Conservation (phyloP, 1,140 invertebrate species). For the Drosophila melanica region DNA sequence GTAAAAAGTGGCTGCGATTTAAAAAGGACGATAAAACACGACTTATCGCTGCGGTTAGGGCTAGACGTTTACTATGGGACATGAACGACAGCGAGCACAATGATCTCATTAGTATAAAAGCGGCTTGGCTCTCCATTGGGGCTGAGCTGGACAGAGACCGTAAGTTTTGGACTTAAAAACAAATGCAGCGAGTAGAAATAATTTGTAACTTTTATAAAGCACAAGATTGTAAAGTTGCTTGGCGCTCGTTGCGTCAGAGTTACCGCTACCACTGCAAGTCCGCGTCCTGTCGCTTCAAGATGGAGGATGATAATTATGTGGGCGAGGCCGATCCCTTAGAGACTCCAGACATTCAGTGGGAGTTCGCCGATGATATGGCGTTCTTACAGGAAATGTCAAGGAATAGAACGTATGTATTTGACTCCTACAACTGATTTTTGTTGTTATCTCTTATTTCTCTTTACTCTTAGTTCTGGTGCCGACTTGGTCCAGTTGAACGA, state of each 20-base stretch:
- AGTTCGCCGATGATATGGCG: constrained; percentile 35
- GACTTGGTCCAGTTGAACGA: not conserved
- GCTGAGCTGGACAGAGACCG: constrained; percentile 25
- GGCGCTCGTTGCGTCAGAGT: constrained; percentile 38
- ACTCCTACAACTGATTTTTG: not conserved
- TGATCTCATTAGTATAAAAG: constrained; percentile 22
- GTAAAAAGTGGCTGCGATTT: constrained; percentile 21
- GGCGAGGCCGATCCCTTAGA: constrained; percentile 35
- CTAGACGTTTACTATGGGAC: constrained; percentile 33
- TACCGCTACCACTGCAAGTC: constrained; percentile 39
- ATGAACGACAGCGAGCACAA: constrained; percentile 28
- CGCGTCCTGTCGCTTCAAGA: constrained; percentile 10
- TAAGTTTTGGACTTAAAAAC: constrained; percentile 1
- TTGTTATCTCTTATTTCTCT: not conserved
- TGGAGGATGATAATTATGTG: not conserved
- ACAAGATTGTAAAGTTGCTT: constrained; percentile 33
- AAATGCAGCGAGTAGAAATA: not conserved
- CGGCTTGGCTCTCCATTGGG: constrained; percentile 34
- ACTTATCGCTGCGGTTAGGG: constrained; percentile 31
- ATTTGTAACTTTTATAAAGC: not conserved
- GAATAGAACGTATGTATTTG: constrained; percentile 5
- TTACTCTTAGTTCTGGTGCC: constrained; percentile 2
- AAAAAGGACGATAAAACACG: constrained; percentile 29
- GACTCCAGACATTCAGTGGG: constrained; percentile 36
- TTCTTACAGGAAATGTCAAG: constrained; percentile 25